Base-by-base conservation (phyloP, 2,888 invertebrate species). In the Pollenia amentaria region DNA sequence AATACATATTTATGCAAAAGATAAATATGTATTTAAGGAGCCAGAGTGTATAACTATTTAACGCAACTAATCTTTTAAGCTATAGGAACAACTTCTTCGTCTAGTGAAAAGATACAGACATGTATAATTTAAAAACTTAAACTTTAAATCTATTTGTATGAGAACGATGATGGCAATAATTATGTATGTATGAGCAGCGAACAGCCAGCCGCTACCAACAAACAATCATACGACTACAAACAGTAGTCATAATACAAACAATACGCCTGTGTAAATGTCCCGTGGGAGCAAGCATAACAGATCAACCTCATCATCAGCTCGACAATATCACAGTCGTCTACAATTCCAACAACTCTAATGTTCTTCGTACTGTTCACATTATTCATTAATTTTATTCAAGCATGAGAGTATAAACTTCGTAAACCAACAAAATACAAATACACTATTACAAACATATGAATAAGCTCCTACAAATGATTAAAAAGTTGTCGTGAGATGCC, bases 1-100 rank as follows among this genome's bases (percentile, higher is more conserved):
- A 87, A 83, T 83, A 29, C 29, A 29, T 29, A 83, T 87, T 88
- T 87, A 88, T 85, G 78, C 84, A 84, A 78, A 75, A 85, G 60
- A 75, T 76, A 86, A 82, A 82, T 75, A 73, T 29, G 48, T 51
- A 78, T 44, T 18, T 57, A 77, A 69, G 16, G 57, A 1, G 21
- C 4, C n/a, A 53, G 38, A 21, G 11, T 16, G 14, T 62, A 46
- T 29, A 38, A 51, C 57, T 82, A 51, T 60, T 42, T 53, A 62
- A 62, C 62, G 79, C 40, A 51, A 51, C 67, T 57, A 38, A 29
- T 7, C 40, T 46, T 38, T 18, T 12, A 51, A 42, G 29, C 53
- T n/a, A 16, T 12, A 40, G 16, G 38, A 46, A 46, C 16, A 77
- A 57, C 48, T 69, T 40, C 6, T 3, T 29, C 29, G 6, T 6